Evolutionary conservation across 2,888 invertebrate genomes (phyloP).

Genomic region (Epinotia ramella): DNA sequence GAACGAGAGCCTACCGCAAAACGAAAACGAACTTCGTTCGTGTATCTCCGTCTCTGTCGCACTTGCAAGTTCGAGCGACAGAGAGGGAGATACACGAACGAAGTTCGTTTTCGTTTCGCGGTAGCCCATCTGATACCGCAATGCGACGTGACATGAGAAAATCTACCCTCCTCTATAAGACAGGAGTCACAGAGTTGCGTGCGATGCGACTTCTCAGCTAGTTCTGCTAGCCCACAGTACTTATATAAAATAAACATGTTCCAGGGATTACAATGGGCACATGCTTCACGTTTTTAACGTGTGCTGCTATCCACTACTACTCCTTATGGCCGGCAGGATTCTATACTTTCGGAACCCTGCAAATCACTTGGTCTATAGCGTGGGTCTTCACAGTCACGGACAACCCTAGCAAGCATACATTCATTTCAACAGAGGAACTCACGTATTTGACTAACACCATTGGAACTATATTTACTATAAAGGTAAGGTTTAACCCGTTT

Average conservation of each 20-base stretch:
- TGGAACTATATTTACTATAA: constrained; percentile 76
- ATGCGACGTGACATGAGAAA: too few species aligned
- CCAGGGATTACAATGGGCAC: constrained; percentile 84
- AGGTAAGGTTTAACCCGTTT: constrained; percentile 57
- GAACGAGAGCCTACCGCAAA: too few species aligned
- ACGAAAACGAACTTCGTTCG: too few species aligned
- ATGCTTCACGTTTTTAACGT: constrained; percentile 87
- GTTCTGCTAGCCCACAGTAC: too few species aligned
- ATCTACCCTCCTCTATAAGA: too few species aligned
- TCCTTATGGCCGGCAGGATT: constrained; percentile 88
- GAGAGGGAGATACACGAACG: too few species aligned
- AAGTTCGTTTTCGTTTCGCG: too few species aligned
- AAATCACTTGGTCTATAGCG: constrained; percentile 80
- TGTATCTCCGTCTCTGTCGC: too few species aligned
- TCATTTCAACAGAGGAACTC: constrained; percentile 86
- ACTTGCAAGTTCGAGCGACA: too few species aligned
- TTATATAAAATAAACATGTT: constrained; percentile 8
- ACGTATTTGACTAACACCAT: constrained; percentile 85
- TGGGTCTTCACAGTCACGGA: constrained; percentile 87
- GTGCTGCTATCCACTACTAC: constrained; percentile 86
- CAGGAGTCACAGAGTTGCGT: too few species aligned
- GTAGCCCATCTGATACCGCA: too few species aligned
- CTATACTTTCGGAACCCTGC: constrained; percentile 85
- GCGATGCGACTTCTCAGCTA: too few species aligned
- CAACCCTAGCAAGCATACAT: constrained; percentile 85